phyloP scores from a whole-genome alignment of 2,888 invertebrate species.

The Aspidiotus destructor region DNA sequence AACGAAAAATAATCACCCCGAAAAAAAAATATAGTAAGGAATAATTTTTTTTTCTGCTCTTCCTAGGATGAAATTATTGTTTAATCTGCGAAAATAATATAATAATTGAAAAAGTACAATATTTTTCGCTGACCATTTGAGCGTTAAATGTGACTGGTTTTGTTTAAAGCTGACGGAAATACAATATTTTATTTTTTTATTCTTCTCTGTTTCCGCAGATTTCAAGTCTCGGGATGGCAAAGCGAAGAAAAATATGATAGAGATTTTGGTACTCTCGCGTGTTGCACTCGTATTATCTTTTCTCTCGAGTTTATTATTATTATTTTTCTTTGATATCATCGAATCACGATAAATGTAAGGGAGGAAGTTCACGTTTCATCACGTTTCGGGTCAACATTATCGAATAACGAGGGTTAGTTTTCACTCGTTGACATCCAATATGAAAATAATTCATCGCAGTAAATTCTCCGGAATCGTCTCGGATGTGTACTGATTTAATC shows the following conservation, averaged over 20 bases:
- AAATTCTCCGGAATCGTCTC: no score
- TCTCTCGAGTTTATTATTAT: background rate
- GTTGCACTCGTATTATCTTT: background rate
- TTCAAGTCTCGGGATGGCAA: conserved; percentile 13
- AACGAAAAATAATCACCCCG: conserved; percentile 27
- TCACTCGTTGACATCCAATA: no score
- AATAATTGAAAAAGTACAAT: conserved; percentile 30
- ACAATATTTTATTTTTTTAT: conserved; percentile 28
- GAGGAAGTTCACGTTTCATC: conserved; percentile 3
- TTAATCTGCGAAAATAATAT: conserved; percentile 29
- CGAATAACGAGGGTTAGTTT: no score
- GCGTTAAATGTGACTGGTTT: conserved; percentile 26
- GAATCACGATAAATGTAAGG: background rate
- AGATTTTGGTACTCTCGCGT: no score
- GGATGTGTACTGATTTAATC: no score
- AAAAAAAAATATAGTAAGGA: conserved; percentile 4
- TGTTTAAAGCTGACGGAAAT: conserved; percentile 24
- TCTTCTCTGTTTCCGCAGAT: conserved; percentile 20
- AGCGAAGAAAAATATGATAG: background rate
- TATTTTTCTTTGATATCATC: background rate
- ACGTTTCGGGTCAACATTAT: background rate
- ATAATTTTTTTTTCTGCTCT: background rate
- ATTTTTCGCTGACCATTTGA: conserved; percentile 24
- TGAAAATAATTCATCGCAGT: no score
- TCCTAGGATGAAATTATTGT: background rate